These are phyloP conservation scores for Daubentonia madagascariensis DNA, from an alignment of 2,113 vertebrate species.

Conservation along the genomic window DNA sequence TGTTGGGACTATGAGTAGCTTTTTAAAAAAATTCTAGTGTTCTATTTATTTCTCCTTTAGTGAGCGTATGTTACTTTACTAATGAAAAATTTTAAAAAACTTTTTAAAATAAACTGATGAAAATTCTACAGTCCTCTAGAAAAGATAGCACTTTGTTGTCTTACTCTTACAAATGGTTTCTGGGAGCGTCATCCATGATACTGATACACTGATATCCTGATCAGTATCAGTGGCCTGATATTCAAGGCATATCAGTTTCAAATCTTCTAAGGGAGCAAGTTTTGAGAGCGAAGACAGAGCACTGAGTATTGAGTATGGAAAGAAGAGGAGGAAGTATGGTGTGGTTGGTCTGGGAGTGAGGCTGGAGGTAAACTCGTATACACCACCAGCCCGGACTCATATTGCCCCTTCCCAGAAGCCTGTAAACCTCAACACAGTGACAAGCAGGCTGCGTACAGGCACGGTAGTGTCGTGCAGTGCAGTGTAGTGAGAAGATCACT, in stretches of 20 bases:
- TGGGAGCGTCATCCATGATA: neutral
- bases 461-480: no score
- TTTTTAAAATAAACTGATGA: neutral
- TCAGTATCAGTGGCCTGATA: neutral
- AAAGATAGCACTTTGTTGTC: neutral
- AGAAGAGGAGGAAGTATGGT: fast-evolving
- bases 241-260: neutral
- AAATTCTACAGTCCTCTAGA: neutral
- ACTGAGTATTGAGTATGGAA: neutral
- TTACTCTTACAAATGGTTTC: neutral
- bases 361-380: neutral
- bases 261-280: neutral
- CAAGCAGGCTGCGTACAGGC: neutral
- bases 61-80: neutral
- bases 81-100: slow-evolving; percentile 20
- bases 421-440: neutral
- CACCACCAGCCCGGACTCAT: no score
- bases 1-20: neutral
- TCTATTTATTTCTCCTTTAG: neutral
- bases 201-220: no score
- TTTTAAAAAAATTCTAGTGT: neutral
- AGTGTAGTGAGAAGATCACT: neutral
- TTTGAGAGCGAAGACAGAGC: neutral
- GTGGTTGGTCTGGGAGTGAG: neutral
- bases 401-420: neutral